Base-by-base conservation (phyloP, 2,888 invertebrate genomes). In the Blastobasis adustella region DNA sequence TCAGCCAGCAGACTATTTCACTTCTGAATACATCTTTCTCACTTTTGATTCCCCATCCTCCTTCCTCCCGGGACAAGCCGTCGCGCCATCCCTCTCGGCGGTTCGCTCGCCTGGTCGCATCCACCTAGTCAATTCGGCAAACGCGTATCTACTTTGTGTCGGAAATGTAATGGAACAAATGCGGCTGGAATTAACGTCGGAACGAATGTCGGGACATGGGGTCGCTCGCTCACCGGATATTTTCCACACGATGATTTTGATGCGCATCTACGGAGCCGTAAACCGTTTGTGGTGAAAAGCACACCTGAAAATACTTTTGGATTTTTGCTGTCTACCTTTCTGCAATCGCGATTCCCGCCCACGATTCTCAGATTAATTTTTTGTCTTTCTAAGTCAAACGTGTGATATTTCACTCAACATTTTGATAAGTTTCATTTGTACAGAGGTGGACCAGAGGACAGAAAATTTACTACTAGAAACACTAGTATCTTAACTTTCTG, bases 1-100 rank as follows among this genome's bases (percentile, higher is more conserved):
- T 91, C 91, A 91, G 91, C 91, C 91, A 91, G 91, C 91, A 91
- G 91, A 92, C 92, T 91, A 91, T 90, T 91, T 91, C 91, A 91
- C 91, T 91, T 91, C 90, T 91, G 89, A 90, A 90, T 89, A 89
- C 89, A 89, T 89, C 89, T 89, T 89, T 89, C 89, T 89, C 89
- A 89, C 89, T 89, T 89, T 86, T 88, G 84, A 80, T 82, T 69
- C 68, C 67, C 67, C 69, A 65, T 85, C 86, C 78, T 69, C 72
- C 58, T 86, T 69, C 56, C 71, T 61, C 78, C 43, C 66, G 61
- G 55, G 62, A 48, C 56, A 49, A 48, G 51, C 56, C 57, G 74
- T 77, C 79, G 68, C 66, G 60, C 65, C 74, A 66, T 84, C 86
- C 75, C 75, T 63, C 66, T 81, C 77, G 65, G 58, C 58, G 67